Conservation (phyloP, 1,140 invertebrate species). For the Ephestia elutella region DNA sequence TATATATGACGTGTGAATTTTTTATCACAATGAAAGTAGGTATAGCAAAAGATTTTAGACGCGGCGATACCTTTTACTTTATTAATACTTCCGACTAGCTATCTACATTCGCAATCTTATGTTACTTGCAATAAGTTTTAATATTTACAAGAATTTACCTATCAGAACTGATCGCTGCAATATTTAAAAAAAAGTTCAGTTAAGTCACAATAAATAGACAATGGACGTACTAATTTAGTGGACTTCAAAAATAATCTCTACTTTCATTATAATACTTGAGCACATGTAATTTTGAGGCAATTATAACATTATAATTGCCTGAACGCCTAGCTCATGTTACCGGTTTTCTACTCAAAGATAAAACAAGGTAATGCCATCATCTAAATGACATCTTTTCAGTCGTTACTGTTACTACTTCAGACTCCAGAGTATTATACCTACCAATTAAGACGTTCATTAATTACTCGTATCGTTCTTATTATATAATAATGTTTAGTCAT, state of each 20-base stretch:
- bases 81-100: neutral
- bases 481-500: constrained; percentile 17
- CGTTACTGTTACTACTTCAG: constrained; percentile 36
- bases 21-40: too few species aligned
- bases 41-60: too few species aligned
- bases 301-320: neutral
- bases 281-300: neutral
- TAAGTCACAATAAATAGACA: neutral
- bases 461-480: constrained; percentile 30
- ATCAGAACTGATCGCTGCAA: neutral
- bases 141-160: neutral
- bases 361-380: neutral
- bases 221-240: constrained; percentile 1
- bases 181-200: too few species aligned
- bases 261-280: neutral
- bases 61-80: too few species aligned
- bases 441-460: constrained; percentile 19
- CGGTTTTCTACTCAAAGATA: neutral
- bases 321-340: neutral
- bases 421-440: constrained; percentile 34
- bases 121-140: neutral
- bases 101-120: neutral
- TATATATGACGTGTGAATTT: neutral
- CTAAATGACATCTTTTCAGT: constrained; percentile 29
- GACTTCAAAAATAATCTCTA: neutral